A percentile compares a stretch with the other conserved stretches of the same genome.
These are phyloP conservation scores for Morone chrysops DNA, from an alignment of 2,113 vertebrate species.

Conservation along the genomic window DNA sequence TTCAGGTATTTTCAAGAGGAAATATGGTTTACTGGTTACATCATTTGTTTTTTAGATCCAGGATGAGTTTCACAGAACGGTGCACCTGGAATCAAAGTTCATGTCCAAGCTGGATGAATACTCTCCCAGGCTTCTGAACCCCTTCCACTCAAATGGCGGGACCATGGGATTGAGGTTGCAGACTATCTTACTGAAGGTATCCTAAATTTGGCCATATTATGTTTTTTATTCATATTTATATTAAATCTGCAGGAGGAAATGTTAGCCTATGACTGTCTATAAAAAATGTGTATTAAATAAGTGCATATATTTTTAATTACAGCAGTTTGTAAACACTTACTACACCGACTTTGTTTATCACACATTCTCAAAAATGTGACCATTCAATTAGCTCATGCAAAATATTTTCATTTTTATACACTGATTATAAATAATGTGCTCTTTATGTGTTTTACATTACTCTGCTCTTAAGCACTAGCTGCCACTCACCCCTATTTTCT, in stretches of 20 bases:
- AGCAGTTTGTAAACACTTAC: neutral
- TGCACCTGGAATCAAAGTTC: constrained; percentile 45
- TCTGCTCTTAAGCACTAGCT: neutral
- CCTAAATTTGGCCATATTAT: neutral
- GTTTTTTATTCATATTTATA: neutral
- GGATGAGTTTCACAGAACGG: constrained; percentile 32
- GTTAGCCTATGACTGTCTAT: neutral
- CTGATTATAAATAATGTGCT: neutral
- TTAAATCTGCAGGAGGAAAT: neutral
- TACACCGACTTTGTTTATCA: no score
- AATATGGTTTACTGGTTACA: neutral
- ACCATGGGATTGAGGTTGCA: constrained; percentile 35
- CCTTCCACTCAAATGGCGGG: constrained; percentile 49
- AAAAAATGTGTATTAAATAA: neutral
- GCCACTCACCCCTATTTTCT: no score
- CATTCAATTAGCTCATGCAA: no score
- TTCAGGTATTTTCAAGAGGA: neutral
- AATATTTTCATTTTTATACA: neutral
- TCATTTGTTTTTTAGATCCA: constrained; percentile 36
- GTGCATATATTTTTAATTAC: neutral
- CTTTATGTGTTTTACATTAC: neutral
- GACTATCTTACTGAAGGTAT: constrained; percentile 39
- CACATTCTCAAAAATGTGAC: no score
- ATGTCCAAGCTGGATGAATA: constrained; percentile 53
- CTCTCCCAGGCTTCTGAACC: constrained; percentile 41